A percentile compares a stretch with the other conserved stretches of the same genome.
Evolutionary conservation across 2,113 vertebrate genomes (phyloP).

Genomic region (Tetrao urogallus): DNA sequence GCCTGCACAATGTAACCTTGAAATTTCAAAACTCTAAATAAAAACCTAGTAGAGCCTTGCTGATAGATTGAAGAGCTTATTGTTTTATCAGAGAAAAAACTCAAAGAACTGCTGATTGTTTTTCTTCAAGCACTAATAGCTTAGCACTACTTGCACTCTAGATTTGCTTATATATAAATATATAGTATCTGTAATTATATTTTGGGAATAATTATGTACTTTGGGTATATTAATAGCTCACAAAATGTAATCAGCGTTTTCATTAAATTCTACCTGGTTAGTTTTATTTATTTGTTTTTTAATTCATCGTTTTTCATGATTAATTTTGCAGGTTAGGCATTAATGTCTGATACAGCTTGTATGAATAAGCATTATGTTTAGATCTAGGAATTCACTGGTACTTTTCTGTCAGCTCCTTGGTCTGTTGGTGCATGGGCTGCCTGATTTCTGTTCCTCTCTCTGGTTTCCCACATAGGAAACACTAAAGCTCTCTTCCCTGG

Average conservation of each 20-base stretch:
- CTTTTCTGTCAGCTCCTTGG: background rate
- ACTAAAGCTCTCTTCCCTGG: background rate
- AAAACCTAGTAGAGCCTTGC: background rate
- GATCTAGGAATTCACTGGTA: background rate
- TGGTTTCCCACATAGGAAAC: background rate
- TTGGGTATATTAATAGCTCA: background rate
- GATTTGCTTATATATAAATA: background rate
- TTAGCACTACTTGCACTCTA: background rate
- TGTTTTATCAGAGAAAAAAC: slow-evolving; percentile 19
- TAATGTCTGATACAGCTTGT: background rate
- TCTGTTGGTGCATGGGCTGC: background rate
- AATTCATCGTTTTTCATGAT: background rate
- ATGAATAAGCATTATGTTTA: background rate
- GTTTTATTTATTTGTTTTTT: background rate
- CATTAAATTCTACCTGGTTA: background rate
- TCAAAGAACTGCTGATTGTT: background rate
- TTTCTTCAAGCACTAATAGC: background rate
- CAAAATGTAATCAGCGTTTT: background rate
- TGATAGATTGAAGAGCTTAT: background rate
- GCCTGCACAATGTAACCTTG: slow-evolving; percentile 34
- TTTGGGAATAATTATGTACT: background rate
- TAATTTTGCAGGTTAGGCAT: background rate
- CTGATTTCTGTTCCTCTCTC: background rate
- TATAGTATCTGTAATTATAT: background rate
- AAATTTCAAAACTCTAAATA: background rate